Percentiles rank a stretch among this genome's conserved stretches.
Evolutionary conservation across 2,888 invertebrate genomes (phyloP).

Genomic region (Phasia obesa): DNA sequence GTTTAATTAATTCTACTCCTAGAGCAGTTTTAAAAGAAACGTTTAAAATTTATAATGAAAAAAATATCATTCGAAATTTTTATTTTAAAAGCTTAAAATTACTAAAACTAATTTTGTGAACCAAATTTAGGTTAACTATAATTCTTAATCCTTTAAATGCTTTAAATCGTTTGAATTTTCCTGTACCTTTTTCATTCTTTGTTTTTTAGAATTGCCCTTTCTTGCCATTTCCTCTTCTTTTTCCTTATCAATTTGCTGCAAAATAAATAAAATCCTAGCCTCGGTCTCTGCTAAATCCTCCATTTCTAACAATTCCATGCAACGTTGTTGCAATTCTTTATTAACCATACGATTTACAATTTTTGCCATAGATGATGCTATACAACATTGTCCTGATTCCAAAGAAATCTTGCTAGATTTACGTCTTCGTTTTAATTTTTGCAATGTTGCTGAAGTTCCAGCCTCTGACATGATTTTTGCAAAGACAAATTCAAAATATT

Average conservation of each 20-base stretch:
- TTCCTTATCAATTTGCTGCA: conserved; percentile 61
- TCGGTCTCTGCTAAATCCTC: conserved; percentile 71
- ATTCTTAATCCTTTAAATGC: background rate
- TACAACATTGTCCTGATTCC: conserved; percentile 63
- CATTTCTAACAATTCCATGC: conserved; percentile 74
- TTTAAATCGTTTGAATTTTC: background rate
- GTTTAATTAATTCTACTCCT: no score
- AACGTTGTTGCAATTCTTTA: conserved; percentile 70
- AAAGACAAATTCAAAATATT: background rate
- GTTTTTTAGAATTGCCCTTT: conserved; percentile 21
- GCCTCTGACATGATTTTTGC: conserved; percentile 40
- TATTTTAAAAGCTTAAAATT: background rate
- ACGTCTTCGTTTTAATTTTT: conserved; percentile 9
- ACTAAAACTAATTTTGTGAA: background rate
- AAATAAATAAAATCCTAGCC: conserved; percentile 40
- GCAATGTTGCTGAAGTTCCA: background rate
- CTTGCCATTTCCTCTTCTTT: conserved; percentile 15
- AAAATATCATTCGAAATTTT: no score
- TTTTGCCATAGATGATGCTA: conserved; percentile 74
- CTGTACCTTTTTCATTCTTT: background rate
- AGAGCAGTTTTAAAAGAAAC: no score
- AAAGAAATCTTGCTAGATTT: conserved; percentile 43
- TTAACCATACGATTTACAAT: conserved; percentile 74
- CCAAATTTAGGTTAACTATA: background rate
- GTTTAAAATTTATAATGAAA: no score